These are phyloP conservation scores for Cephus runcator DNA, from an alignment of 2,888 invertebrate genomes.

Conservation along the genomic window DNA sequence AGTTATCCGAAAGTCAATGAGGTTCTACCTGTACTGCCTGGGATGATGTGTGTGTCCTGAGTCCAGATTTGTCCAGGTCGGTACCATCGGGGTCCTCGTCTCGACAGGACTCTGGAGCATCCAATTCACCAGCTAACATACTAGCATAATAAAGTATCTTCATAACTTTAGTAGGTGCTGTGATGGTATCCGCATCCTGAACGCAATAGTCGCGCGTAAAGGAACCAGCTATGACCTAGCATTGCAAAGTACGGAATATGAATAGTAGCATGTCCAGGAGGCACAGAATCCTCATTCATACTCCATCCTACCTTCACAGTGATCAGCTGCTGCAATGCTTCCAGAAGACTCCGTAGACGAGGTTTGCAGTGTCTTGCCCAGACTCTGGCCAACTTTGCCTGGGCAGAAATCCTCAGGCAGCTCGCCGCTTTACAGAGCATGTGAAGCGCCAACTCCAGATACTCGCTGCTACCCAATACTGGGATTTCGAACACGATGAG, in stretches of 20 bases:
- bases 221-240: constrained; percentile 77
- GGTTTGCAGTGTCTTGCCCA: constrained; percentile 79
- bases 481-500: constrained; percentile 85
- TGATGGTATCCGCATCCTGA: constrained; percentile 87
- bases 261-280: background rate
- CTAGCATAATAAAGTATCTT: constrained; percentile 91
- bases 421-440: constrained; percentile 82
- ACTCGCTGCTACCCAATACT: constrained; percentile 78
- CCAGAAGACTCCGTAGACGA: constrained; percentile 74
- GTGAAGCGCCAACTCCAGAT: constrained; percentile 84
- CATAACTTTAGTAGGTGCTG: constrained; percentile 88
- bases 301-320: constrained; percentile 71
- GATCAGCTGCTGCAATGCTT: constrained; percentile 88
- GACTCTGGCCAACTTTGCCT: constrained; percentile 82
- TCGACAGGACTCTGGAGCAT: constrained; percentile 70
- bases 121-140: constrained; percentile 84
- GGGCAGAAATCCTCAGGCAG: constrained; percentile 76
- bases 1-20: background rate
- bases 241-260: background rate
- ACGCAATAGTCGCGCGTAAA: constrained; percentile 79
- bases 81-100: constrained; percentile 69
- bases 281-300: background rate
- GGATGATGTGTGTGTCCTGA: constrained; percentile 25
- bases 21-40: constrained; percentile 42
- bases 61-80: constrained; percentile 46